These are phyloP conservation scores for Dryoscopus gambensis DNA, from an alignment of 2,113 vertebrate genomes.

Conservation along the genomic window DNA sequence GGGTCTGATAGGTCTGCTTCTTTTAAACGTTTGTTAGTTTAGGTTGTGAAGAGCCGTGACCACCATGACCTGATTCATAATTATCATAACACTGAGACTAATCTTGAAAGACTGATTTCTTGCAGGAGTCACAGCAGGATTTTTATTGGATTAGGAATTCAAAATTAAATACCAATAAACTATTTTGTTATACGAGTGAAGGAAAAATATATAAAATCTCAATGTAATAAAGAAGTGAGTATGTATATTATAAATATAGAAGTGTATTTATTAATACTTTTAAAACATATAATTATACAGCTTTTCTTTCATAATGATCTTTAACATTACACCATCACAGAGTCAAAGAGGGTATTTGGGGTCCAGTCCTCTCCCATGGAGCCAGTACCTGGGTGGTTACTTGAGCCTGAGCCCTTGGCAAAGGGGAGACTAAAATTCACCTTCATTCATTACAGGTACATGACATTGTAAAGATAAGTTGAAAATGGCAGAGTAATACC, in stretches of 20 bases:
- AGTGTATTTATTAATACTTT: neutral
- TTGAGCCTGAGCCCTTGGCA: neutral
- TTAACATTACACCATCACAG: neutral
- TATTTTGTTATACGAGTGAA: neutral
- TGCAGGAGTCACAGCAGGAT: neutral
- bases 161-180: neutral
- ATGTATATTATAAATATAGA: neutral
- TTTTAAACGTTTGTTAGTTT: neutral
- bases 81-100: neutral
- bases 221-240: neutral
- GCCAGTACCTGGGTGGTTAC: neutral
- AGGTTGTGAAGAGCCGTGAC: neutral
- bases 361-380: fast-evolving
- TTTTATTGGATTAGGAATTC: neutral
- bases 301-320: neutral
- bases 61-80: neutral
- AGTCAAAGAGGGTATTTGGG: neutral
- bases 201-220: neutral
- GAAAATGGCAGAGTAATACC: neutral
- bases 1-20: neutral
- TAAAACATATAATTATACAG: neutral
- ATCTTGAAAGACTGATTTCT: neutral
- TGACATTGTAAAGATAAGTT: neutral
- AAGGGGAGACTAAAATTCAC: neutral
- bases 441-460: neutral